phyloP scores from a whole-genome alignment of 1,140 invertebrate genomes.

The Gonatopus flavifemur region DNA sequence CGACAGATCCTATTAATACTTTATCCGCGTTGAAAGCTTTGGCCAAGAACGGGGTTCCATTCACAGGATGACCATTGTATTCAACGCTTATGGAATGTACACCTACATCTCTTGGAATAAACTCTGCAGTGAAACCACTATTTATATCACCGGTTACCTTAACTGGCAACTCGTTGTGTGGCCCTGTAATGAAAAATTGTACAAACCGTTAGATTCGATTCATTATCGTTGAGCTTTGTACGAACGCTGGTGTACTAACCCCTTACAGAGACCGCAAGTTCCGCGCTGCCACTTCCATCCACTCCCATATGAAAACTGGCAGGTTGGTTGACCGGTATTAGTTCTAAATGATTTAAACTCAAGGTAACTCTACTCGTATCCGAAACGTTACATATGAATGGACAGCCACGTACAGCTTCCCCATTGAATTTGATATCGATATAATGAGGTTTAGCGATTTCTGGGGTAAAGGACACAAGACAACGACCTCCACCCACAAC shows the following conservation, averaged over 20 bases:
- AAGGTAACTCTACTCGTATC: constrained; percentile 79
- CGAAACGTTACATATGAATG: constrained; percentile 82
- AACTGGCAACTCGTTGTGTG: constrained; percentile 78
- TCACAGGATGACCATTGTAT: constrained; percentile 86
- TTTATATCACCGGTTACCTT: constrained; percentile 87
- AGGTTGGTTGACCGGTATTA: constrained; percentile 84
- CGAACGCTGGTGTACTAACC: constrained; percentile 49
- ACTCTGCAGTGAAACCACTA: constrained; percentile 85
- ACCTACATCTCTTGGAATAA: constrained; percentile 86
- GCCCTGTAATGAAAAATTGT: constrained; percentile 55
- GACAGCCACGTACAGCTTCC: constrained; percentile 89
- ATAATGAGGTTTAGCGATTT: constrained; percentile 85
- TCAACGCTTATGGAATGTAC: constrained; percentile 87
- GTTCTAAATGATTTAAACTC: constrained; percentile 77
- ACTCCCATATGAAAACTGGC: constrained; percentile 89
- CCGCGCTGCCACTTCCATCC: constrained; percentile 81
- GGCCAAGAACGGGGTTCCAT: constrained; percentile 88
- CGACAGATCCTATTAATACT: constrained; percentile 83
- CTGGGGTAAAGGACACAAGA: constrained; percentile 93
- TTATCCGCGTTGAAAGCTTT: constrained; percentile 93
- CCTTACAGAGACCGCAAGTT: constrained; percentile 84
- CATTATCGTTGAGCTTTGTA: not conserved
- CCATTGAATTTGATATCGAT: constrained; percentile 99
- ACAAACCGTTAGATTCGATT: too few relatives aligned
- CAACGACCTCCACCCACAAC: constrained; percentile 92